These are phyloP conservation scores for Phenganax marumi DNA, from an alignment of 92 coral and sea anemone genomes.

Conservation along the genomic window DNA sequence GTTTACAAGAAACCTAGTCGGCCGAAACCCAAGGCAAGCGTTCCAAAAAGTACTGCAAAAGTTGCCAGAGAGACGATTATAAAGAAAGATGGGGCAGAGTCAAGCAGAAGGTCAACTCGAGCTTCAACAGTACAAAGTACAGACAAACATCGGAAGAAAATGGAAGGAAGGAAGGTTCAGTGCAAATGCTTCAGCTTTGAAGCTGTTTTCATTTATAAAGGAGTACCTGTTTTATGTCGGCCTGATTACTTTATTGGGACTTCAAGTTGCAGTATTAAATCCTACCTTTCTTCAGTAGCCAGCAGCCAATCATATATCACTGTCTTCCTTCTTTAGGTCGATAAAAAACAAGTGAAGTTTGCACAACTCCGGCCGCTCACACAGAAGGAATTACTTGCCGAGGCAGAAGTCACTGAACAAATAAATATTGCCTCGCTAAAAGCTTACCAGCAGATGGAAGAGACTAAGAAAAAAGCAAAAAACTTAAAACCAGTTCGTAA, in stretches of 20 bases:
- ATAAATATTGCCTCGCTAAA: slow-evolving; percentile 79
- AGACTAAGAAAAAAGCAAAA: slow-evolving; percentile 86
- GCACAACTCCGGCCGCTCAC: slow-evolving; percentile 73
- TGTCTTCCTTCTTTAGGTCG: background rate
- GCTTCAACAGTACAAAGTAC: slow-evolving; percentile 83
- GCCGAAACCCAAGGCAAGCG: background rate
- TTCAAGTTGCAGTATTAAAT: too few relatives aligned
- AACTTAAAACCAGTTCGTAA: slow-evolving; percentile 74
- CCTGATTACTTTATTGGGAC: too few relatives aligned
- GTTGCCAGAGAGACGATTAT: slow-evolving; percentile 34
- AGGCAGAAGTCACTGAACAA: slow-evolving; percentile 89
- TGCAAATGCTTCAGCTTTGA: background rate
- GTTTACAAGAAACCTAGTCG: slow-evolving; percentile 22
- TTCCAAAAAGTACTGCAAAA: background rate
- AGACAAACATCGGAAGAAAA: slow-evolving; percentile 36
- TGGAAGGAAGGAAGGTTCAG: slow-evolving; percentile 18
- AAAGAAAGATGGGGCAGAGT: slow-evolving; percentile 49
- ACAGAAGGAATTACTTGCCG: slow-evolving; percentile 89
- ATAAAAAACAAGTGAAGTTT: slow-evolving; percentile 38
- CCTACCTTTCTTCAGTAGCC: too few relatives aligned
- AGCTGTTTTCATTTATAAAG: too few relatives aligned
- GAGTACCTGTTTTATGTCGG: too few relatives aligned
- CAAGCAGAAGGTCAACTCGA: slow-evolving; percentile 85
- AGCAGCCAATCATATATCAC: too few relatives aligned
- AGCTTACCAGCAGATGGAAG: slow-evolving; percentile 88